Evolutionary conservation across 2,888 invertebrate species (phyloP).

Genomic region (Carpatolechia fugitivella): DNA sequence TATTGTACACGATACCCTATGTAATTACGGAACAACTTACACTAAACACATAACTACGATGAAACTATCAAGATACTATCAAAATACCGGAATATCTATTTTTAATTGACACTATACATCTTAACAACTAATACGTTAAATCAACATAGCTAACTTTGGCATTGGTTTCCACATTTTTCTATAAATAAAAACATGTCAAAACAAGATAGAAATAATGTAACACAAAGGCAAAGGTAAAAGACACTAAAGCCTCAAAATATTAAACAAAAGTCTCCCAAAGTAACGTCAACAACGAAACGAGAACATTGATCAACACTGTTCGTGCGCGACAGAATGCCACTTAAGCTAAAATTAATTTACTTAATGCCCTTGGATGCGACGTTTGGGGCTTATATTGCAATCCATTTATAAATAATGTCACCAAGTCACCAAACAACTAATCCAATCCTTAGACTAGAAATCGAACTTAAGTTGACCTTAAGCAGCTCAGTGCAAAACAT

Average conservation of each 20-base stretch:
- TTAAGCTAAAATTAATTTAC: slow-evolving; percentile 48
- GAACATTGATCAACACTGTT: slow-evolving; percentile 51
- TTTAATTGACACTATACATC: slow-evolving; percentile 78
- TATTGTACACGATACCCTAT: slow-evolving; percentile 68
- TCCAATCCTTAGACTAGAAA: slow-evolving; percentile 74
- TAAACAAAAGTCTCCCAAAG: slow-evolving; percentile 50
- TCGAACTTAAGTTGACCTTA: slow-evolving; percentile 51
- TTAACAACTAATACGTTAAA: slow-evolving; percentile 71
- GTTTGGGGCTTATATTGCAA: slow-evolving; percentile 70
- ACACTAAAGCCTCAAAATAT: slow-evolving; percentile 48
- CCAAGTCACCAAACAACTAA: slow-evolving; percentile 42
- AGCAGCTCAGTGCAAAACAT: slow-evolving; percentile 30
- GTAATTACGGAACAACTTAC: slow-evolving; percentile 70
- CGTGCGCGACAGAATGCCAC: slow-evolving; percentile 67
- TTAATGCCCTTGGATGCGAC: slow-evolving; percentile 69
- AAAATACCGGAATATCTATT: slow-evolving; percentile 70
- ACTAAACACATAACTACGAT: slow-evolving; percentile 62
- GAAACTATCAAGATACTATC: slow-evolving; percentile 69
- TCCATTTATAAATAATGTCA: slow-evolving; percentile 35
- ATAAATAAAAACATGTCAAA: slow-evolving; percentile 73
- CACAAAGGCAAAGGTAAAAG: slow-evolving; percentile 46
- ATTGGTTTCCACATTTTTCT: slow-evolving; percentile 73
- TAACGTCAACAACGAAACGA: slow-evolving; percentile 71
- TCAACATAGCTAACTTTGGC: slow-evolving; percentile 80
- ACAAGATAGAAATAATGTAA: slow-evolving; percentile 66